Percentiles rank a stretch among this genome's conserved stretches.
Conservation (phyloP, 2,797 vertebrate species). For the Myotis daubentonii region DNA sequence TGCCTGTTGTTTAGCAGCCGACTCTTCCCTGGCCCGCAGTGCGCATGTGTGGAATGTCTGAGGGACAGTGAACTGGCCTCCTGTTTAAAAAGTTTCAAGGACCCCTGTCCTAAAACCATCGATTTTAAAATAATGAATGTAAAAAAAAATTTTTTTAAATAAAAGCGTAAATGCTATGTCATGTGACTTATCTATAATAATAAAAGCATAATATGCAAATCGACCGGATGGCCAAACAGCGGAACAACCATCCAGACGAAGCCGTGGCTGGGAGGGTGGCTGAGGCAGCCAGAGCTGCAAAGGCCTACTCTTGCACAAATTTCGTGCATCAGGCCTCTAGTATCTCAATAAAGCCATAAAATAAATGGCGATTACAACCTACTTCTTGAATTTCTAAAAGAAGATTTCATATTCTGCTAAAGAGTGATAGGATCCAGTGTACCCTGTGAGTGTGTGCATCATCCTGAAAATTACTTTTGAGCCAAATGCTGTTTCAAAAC, state of each 20-base stretch:
- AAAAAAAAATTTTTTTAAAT: not conserved
- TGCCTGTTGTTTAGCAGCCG: too few species aligned
- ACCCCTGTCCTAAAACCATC: not conserved
- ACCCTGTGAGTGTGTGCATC: not conserved
- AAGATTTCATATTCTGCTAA: conserved; percentile 38
- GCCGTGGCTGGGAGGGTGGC: too few species aligned
- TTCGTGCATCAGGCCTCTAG: too few species aligned
- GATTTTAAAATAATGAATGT: not conserved
- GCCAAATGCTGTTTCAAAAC: conserved; percentile 71
- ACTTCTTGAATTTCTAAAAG: conserved; percentile 42
- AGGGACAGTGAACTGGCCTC: too few species aligned
- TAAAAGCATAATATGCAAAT: too few species aligned
- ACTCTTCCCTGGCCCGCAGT: too few species aligned
- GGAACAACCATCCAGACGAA: too few species aligned
- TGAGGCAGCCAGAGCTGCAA: too few species aligned
- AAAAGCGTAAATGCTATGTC: not conserved
- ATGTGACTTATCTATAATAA: not conserved
- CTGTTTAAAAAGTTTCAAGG: too few species aligned
- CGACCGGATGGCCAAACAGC: too few species aligned
- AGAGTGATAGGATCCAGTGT: not conserved
- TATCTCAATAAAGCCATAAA: not conserved
- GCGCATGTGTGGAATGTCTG: too few species aligned
- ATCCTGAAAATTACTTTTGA: conserved; percentile 36
- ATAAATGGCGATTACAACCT: not conserved
- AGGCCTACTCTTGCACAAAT: too few species aligned